Base-by-base conservation (phyloP, 2,888 invertebrate species). In the Tetragnatha montana region DNA sequence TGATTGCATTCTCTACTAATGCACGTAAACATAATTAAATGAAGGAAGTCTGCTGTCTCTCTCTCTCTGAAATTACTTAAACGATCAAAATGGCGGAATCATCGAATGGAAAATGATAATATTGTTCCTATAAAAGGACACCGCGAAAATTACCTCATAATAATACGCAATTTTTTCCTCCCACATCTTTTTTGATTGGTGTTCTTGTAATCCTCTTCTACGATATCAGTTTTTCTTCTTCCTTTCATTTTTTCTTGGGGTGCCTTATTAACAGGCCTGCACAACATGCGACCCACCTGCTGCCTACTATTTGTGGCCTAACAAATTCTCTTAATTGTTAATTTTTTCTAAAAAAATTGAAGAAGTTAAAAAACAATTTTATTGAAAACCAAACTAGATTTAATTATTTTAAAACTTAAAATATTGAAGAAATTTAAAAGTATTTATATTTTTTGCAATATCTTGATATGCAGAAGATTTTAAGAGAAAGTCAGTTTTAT, bases 1-100 rank as follows among this genome's bases (percentile, higher is more conserved):
- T 87, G 90, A 90, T 90, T 87, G 73, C 76, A 79, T 87, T 87
- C 87, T 78, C 83, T 68, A 76, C 85, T 86, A 89, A 89, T 89
- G 89, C 76, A 81, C 85, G 85, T 89, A 85, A 89, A 85, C 85
- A 89, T 81, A 89, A 89, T 89, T 85, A 85, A 85, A 89, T 89
- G 89, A 85, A 82, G 88, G 78, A 82, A 87, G 87, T 81, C 81
- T 81, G 87, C n/a, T n/a, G n/a, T 35, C 35, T 35, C 35, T 35
- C 35, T 35, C 35, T 88, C 82, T 88, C 79, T 68, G 81, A 87
- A 87, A 88, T 88, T 88, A 82, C 82, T 88, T 88, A 88, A 88
- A 81, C 88, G 88, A 88, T 88, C 21, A 87, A 87, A 87, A 87
- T 87, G 87, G 81, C 76, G 60, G 74, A 82, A 69, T 82, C 35